Evolutionary conservation across 2,797 vertebrate species (phyloP), one percentile per base, ranked within the genome.

Genomic region (Cephalopachus bancanus): DNA sequence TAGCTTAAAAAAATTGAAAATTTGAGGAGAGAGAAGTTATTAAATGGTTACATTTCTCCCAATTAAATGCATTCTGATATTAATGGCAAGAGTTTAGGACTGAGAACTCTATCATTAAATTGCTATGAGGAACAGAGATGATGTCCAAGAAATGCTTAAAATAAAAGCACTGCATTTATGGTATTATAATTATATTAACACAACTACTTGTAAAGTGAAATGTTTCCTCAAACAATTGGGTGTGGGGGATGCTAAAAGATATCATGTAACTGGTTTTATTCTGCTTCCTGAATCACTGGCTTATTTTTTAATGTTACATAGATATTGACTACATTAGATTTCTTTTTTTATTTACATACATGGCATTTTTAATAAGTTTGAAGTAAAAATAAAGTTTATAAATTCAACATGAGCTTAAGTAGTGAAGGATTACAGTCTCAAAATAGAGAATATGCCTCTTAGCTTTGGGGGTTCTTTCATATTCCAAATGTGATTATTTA

Each of bases 401-500:
- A 78, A 84, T 72, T 83, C 22, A 83, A 20, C 7, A 69, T 89
- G 44, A 94, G 89, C 94, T 97, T 86, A 76, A 4, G 1, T 80
- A 83, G n/a, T 20, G 2, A 91, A 92, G 20, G 16, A 81, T 93
- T 92, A 59, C 0, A 37, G 26, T 91, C 53, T 89, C 51, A 89
- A 91, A 95, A 87, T 89, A 91, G 37, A 10, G 37, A 93, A 57
- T 86, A 28, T 80, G 37, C 16, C 1, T 57, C 4, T 93, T 95
- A 79, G 49, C 19, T 10, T 81, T 95, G 91, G 19, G 8, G 30
- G 72, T 97, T 72, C 72, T 79, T 64, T 89, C 81, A 51, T 15
- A 96, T 30, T 86, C 59, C 74, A 79, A 33, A 57, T 86, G n/a
- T 97, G 83, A 96, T 44, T 93, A 94, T 55, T 95, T 97, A 95